Evolutionary conservation across 1,140 invertebrate genomes (phyloP).

Genomic region (Trichomalopsis sarcophagae): DNA sequence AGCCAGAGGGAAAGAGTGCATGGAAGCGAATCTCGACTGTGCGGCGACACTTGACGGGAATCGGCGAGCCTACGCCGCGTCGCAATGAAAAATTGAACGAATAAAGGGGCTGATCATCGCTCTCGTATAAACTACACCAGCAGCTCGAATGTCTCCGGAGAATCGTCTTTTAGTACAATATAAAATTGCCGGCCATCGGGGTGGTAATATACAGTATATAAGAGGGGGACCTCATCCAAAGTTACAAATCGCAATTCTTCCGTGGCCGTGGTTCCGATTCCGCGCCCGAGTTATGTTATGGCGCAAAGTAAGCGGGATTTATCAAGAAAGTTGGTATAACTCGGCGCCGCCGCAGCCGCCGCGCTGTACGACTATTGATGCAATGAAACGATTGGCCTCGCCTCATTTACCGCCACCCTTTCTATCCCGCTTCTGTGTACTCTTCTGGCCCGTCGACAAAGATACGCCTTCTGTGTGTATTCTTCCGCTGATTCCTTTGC

Average conservation of each 20-base stretch:
- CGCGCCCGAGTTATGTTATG: slow-evolving; percentile 74
- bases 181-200: slow-evolving; percentile 11
- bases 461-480: slow-evolving; percentile 11
- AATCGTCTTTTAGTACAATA: background rate
- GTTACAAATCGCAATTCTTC: slow-evolving; percentile 76
- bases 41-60: background rate
- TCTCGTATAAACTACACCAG: background rate
- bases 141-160: background rate
- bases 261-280: slow-evolving; percentile 74
- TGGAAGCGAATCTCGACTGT: background rate
- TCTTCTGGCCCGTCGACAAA: slow-evolving; percentile 17
- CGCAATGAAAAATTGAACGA: background rate
- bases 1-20: background rate
- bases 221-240: slow-evolving; percentile 68
- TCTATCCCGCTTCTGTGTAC: slow-evolving; percentile 29
- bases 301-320: slow-evolving; percentile 74
- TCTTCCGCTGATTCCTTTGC: slow-evolving; percentile 27
- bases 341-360: slow-evolving; percentile 51
- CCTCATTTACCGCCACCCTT: slow-evolving; percentile 67
- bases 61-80: background rate
- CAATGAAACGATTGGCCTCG: slow-evolving; percentile 75
- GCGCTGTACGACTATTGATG: slow-evolving; percentile 71
- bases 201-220: slow-evolving; percentile 26
- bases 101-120: background rate
- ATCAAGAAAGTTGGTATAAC: slow-evolving; percentile 75